Evolutionary conservation across 92 coral and sea anemone species (phyloP).

Genomic region (Epizoanthus stellaris): DNA sequence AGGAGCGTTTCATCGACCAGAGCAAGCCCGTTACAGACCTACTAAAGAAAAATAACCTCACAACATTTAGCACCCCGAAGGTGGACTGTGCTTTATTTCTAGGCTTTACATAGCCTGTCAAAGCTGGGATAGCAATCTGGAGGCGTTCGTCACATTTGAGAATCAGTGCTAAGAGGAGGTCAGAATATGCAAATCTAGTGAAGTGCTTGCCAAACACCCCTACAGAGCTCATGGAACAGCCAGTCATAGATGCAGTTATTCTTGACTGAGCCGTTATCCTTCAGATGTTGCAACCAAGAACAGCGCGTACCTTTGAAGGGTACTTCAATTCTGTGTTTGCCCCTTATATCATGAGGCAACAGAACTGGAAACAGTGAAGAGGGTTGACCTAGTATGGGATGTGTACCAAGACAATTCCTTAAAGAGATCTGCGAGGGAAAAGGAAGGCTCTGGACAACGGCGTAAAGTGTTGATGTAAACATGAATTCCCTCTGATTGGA

Average conservation of each 20-base stretch:
- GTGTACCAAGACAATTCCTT: constrained; percentile 61
- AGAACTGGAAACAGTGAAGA: constrained; percentile 44
- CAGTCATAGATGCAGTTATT: constrained; percentile 44
- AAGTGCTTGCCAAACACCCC: constrained; percentile 36
- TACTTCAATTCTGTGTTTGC: constrained; percentile 53
- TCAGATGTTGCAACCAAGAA: constrained; percentile 59
- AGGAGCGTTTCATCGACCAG: constrained; percentile 55
- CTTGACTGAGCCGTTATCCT: constrained; percentile 72
- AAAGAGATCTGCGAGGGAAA: constrained; percentile 45
- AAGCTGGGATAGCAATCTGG: constrained; percentile 53
- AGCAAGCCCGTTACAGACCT: constrained; percentile 48
- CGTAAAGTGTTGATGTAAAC: constrained; percentile 35
- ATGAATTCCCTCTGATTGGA: constrained; percentile 47
- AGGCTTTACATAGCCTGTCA: constrained; percentile 64
- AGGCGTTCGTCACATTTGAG: constrained; percentile 63
- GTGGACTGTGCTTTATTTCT: constrained; percentile 65
- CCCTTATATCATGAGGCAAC: constrained; percentile 61
- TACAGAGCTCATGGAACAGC: neutral
- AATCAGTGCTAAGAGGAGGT: constrained; percentile 66
- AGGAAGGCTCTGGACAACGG: constrained; percentile 51
- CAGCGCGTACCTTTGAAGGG: constrained; percentile 61
- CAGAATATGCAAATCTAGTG: constrained; percentile 66
- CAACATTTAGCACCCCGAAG: constrained; percentile 33
- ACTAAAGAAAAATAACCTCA: constrained; percentile 43
- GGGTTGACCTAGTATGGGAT: constrained; percentile 71